Percentiles rank a stretch among this genome's conserved stretches.
phyloP scores from a whole-genome alignment of 2,797 vertebrate species.

The Notolepis coatsorum region DNA sequence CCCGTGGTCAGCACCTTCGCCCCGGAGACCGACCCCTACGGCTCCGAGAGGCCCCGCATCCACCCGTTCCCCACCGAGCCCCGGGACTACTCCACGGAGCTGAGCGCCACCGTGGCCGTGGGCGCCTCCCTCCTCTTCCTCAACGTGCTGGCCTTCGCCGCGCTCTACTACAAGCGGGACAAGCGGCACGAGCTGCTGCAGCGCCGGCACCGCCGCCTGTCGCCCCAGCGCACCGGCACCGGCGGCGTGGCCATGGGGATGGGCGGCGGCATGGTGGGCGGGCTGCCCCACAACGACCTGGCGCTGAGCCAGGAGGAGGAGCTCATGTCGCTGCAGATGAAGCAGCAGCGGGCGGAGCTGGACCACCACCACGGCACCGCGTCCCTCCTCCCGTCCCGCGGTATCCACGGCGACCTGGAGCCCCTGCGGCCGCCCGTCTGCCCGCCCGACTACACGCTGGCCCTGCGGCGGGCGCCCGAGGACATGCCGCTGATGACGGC shows the following conservation, averaged over 20 bases:
- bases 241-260: conserved; percentile 68
- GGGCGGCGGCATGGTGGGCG: conserved; percentile 76
- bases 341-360: conserved; percentile 85
- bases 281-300: conserved; percentile 87
- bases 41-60: conserved; percentile 75
- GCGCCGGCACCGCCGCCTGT: conserved; percentile 82
- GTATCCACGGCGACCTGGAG: conserved; percentile 83
- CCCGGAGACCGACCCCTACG: conserved; percentile 75
- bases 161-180: conserved; percentile 95
- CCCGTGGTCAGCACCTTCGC: conserved; percentile 77
- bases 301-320: conserved; percentile 90
- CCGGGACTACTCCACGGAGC: conserved; percentile 93
- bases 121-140: conserved; percentile 94
- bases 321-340: conserved; percentile 93
- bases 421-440: conserved; percentile 86
- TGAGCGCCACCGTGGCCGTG: conserved; percentile 93
- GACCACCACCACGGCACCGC: conserved; percentile 86
- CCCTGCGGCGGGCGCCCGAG: conserved; percentile 90
- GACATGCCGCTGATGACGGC: conserved; percentile 92
- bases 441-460: conserved; percentile 93
- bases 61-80: conserved; percentile 85
- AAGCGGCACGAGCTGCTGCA: conserved; percentile 91
- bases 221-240: conserved; percentile 76
- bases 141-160: conserved; percentile 92
- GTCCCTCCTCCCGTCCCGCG: conserved; percentile 78